Base-by-base conservation (phyloP, 2,888 invertebrate genomes). In the Barypeithes pellucidus region DNA sequence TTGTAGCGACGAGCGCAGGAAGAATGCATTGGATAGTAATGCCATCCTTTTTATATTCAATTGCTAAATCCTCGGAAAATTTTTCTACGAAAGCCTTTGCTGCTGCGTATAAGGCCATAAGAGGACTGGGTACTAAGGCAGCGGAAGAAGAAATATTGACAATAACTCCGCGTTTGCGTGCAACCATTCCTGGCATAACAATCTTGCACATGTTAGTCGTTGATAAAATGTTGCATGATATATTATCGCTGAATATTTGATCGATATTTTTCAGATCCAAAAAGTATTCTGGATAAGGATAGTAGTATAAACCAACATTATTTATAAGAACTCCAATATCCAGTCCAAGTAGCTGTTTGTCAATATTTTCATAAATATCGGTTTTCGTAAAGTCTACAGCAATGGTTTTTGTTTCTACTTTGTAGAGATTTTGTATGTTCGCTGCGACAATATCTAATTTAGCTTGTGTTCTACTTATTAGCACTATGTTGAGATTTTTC, bases 231-330 rank as follows among this genome's bases (percentile, higher is more conserved):
- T 97, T 97, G 63, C 93, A 93, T 75, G 92, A 90, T 70, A 96
- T 89, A 73, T 96, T 90, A 69, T 90, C 89, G 59, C 89, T 87
- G 79, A 91, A 89, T 29, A 91, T 85, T 75, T 89, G 88, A 3
- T 92, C 91, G 84, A 84, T 85, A 72, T 86, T 86, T 70, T 88
- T 87, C 18, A 92, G 82, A n/a, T 91, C 90, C 22, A 93, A 84
- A 84, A 93, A 94, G 82, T 91, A 93, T 81, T 96, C 95, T 0
- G 97, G 97, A 85, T 94, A 91, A 0, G 90, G 88, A 84, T 96
- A 95, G 39, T 96, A 95, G 39, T 94, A 93, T 80, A 95, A 90
- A 18, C 97, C 97, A 1, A 98, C 96, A 87, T 98, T 98, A 87
- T 98, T 98, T 41, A 98, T 92, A 65, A 97, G 86, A 7, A 96